phyloP scores from a whole-genome alignment of 2,113 vertebrate species.

The Pseudopipra pipra region DNA sequence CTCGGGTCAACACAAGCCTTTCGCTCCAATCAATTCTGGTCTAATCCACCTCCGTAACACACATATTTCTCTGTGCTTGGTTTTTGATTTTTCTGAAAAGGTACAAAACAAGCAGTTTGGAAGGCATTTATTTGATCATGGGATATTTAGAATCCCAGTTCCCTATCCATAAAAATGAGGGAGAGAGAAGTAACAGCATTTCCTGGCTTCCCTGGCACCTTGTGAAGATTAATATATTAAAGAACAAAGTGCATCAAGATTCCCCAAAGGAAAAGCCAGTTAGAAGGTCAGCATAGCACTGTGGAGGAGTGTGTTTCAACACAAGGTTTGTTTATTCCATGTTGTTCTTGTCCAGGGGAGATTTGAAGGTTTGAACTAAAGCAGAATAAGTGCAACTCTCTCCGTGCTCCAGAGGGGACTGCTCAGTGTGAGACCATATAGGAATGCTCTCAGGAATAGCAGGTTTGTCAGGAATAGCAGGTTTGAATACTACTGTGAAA shows the following conservation, averaged over 20 bases:
- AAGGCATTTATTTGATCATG: not conserved
- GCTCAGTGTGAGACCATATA: not conserved
- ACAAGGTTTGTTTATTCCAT: not conserved
- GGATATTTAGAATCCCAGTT: not conserved
- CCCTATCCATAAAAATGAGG: not conserved
- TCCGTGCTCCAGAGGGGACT: not conserved
- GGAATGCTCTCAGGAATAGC: not conserved
- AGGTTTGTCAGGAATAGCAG: too few relatives aligned
- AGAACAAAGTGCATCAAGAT: not conserved
- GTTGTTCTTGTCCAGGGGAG: not conserved
- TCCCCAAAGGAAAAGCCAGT: not conserved
- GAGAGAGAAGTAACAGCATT: not conserved
- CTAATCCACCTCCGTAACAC: not conserved
- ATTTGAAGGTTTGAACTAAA: not conserved
- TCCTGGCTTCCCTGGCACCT: not conserved
- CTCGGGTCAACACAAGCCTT: not conserved
- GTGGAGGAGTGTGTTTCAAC: not conserved
- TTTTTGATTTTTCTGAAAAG: not conserved
- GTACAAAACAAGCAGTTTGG: not conserved
- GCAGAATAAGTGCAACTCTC: not conserved
- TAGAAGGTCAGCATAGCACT: not conserved
- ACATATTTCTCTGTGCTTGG: not conserved
- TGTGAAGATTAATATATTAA: not conserved
- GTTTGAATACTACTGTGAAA: slow-evolving; percentile 12
- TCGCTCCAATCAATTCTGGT: not conserved